Percentiles rank a stretch among this genome's conserved stretches.
Conservation (phyloP, 2,113 vertebrate species). For the Brachyhypopomus gauderio region DNA sequence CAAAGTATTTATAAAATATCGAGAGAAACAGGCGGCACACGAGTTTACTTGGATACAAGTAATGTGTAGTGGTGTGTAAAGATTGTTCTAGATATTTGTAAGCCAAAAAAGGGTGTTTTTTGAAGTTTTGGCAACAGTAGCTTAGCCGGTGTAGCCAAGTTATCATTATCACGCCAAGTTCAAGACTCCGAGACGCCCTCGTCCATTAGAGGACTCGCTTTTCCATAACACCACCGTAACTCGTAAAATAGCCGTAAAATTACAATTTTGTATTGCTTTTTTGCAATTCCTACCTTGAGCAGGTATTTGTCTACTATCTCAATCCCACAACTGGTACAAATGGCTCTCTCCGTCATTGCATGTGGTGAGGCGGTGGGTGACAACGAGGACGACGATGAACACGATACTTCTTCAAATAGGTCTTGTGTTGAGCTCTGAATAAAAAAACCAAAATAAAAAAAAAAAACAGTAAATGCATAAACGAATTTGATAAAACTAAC, state of each 20-base stretch:
- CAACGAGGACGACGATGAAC: constrained; percentile 72
- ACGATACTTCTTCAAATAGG: constrained; percentile 80
- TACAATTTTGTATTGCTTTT: too few species aligned
- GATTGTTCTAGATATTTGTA: too few species aligned
- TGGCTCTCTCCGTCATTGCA: constrained; percentile 83
- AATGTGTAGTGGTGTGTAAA: too few species aligned
- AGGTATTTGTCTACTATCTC: constrained; percentile 97
- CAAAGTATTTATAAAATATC: too few species aligned
- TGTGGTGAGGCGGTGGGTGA: constrained; percentile 84
- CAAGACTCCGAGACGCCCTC: too few species aligned
- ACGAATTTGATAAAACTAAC: too few species aligned
- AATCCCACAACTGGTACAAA: constrained; percentile 89
- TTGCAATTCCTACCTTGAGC: constrained; percentile 82
- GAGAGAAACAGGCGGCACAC: constrained; percentile 75
- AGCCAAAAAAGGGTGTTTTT: too few species aligned
- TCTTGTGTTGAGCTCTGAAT: constrained; percentile 74
- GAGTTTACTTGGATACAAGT: constrained; percentile 47
- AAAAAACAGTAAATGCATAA: neutral
- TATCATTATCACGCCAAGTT: neutral
- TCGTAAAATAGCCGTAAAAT: too few species aligned
- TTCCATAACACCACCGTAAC: too few species aligned
- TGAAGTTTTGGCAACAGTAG: constrained; percentile 40
- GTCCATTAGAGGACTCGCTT: too few species aligned
- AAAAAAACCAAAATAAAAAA: too few species aligned
- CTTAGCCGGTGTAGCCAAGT: constrained; percentile 45